Conservation (phyloP, 2,797 vertebrate species). For the Varecia variegata region DNA sequence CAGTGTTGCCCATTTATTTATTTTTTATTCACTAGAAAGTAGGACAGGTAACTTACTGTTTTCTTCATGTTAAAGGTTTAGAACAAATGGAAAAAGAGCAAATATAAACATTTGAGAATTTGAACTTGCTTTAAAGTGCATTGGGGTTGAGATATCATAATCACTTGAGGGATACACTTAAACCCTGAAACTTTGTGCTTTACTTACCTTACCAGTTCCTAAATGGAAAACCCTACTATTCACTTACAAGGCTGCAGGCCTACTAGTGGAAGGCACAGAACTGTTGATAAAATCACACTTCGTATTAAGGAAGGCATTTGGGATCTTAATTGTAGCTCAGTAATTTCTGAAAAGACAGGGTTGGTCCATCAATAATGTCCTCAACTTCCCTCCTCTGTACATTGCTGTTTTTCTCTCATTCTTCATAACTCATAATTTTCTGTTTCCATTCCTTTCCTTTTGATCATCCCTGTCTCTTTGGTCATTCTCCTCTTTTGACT, state of each 20-base stretch:
- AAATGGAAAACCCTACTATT: neutral
- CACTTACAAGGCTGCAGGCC: neutral
- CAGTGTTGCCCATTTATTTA: neutral
- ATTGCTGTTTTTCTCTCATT: neutral
- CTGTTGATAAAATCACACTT: neutral
- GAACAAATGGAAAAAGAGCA: neutral
- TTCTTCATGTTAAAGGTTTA: neutral
- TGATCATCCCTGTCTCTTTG: neutral
- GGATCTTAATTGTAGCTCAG: neutral
- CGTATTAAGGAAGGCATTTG: neutral
- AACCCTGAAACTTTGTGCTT: neutral
- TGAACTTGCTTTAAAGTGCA: neutral
- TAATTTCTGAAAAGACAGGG: neutral
- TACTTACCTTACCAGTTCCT: neutral
- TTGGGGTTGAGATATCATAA: neutral
- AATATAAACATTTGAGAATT: neutral
- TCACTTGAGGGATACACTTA: neutral
- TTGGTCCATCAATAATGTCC: neutral
- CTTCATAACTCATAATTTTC: neutral
- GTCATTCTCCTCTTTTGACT: neutral
- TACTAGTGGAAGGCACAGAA: neutral
- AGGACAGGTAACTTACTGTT: neutral
- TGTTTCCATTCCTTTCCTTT: neutral
- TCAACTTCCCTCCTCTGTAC: neutral
- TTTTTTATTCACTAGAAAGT: constrained; percentile 39